Base-by-base conservation (phyloP, 2,888 invertebrate genomes). In the Chrysodeixis includens region DNA sequence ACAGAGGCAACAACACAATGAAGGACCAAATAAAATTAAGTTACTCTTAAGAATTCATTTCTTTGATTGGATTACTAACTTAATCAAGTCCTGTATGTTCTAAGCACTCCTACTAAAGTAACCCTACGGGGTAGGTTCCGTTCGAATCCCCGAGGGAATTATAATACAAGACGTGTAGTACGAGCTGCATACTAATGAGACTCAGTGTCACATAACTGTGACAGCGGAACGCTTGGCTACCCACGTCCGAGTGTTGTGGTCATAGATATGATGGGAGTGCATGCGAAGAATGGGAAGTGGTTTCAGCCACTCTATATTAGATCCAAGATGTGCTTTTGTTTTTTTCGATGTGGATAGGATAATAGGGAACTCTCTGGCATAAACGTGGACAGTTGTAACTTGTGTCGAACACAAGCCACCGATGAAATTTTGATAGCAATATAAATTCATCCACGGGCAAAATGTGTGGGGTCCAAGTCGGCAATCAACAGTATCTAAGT, bases 191-290 rank as follows among this genome's bases (percentile, higher is more conserved):
- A 40, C 40, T 40, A 40, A 40, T 40, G 40, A 7, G n/a, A 40
- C n/a, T n/a, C 40, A 40, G n/a, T 40, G n/a, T 40, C 40, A 12
- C n/a, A 40, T 40, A 40, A 40, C 40, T n/a, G 40, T 40, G 40
- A 40, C 40, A 40, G 6, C 35, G 14, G n/a, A 40, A 40, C 40
- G 40, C 4, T 40, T 40, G n/a, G n/a, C 14, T n/a, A 40, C n/a
- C n/a, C 40, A 5, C 40, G 40, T 40, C n/a, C n/a, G n/a, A 40
- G 40, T 4, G 40, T 40, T 1, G 40, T 40, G 40, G 40, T n/a
- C 40, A 40, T 40, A n/a, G 40, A n/a, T n/a, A 40, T 40, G n/a
- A n/a, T 14, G 12, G 35, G 0, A 35, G 35, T 4, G 12, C 12
- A 2, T 1, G 14, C 40, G 14, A 7, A 3, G 14, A 40, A 40